These are phyloP conservation scores for Drosophila anomelani DNA, from an alignment of 2,888 invertebrate species.

Conservation along the genomic window DNA sequence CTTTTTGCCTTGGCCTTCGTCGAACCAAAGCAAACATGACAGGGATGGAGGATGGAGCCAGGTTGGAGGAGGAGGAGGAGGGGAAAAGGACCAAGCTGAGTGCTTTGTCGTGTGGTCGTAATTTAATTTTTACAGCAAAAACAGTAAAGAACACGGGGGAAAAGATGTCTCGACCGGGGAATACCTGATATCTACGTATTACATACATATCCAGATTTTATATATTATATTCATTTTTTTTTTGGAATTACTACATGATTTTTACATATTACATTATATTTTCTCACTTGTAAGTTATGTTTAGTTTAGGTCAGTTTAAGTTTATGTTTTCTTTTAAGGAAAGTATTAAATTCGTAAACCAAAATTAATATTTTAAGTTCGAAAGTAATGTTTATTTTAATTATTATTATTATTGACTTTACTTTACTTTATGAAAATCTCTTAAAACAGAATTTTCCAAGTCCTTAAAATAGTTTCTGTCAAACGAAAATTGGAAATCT, in stretches of 20 bases:
- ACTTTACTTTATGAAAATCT: too few species aligned
- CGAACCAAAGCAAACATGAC: constrained; percentile 28
- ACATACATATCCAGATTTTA: background rate
- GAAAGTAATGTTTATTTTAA: background rate
- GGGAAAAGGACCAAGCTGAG: constrained; percentile 28
- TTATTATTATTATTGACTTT: background rate
- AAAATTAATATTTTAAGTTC: background rate
- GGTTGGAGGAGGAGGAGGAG: background rate
- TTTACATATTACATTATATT: background rate
- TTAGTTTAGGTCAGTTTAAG: too few species aligned
- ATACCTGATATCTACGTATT: background rate
- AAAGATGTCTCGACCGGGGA: background rate
- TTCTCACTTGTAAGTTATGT: too few species aligned
- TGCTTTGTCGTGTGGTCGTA: constrained; percentile 51
- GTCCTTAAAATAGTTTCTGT: too few species aligned
- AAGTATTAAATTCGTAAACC: background rate
- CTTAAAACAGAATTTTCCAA: too few species aligned
- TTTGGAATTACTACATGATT: background rate
- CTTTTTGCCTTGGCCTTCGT: constrained; percentile 13
- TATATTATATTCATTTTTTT: background rate
- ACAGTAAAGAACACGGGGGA: background rate
- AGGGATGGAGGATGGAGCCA: constrained; percentile 3
- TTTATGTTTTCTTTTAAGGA: too few species aligned
- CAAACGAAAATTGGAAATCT: too few species aligned
- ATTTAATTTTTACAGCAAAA: constrained; percentile 57